Conservation (phyloP, 2,888 invertebrate genomes). For the Prosopocoilus inquinatus region DNA sequence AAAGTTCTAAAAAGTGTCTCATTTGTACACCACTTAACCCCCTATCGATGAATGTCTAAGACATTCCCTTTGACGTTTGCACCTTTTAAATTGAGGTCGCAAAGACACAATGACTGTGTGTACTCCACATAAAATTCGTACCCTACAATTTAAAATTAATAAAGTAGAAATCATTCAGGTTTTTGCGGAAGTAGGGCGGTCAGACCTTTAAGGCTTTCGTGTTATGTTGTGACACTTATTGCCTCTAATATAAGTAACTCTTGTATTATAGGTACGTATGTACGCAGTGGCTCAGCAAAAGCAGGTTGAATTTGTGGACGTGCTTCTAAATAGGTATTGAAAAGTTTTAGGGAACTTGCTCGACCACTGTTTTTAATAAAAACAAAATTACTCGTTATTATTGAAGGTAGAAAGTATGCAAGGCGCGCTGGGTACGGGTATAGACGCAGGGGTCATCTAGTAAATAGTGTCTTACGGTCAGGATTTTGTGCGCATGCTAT, state of each 20-base stretch:
- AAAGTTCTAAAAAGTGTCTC: no score
- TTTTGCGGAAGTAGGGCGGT: constrained; percentile 23
- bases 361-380: neutral
- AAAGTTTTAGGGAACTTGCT: neutral
- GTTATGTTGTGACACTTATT: constrained; percentile 5
- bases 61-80: no score
- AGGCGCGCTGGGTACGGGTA: neutral
- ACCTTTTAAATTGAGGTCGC: no score
- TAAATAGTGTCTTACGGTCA: no score
- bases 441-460: no score
- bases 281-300: no score
- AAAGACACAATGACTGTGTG: neutral
- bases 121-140: neutral
- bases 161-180: neutral
- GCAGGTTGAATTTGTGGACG: no score
- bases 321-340: neutral
- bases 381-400: neutral
- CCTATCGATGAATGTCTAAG: no score
- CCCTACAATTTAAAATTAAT: neutral
- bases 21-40: no score
- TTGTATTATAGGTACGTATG: no score
- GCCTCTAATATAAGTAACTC: neutral
- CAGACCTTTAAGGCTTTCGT: constrained; percentile 19
- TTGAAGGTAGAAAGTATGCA: neutral
- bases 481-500: neutral